phyloP scores from a whole-genome alignment of 2,888 invertebrate genomes.

The Idaea biselata region DNA sequence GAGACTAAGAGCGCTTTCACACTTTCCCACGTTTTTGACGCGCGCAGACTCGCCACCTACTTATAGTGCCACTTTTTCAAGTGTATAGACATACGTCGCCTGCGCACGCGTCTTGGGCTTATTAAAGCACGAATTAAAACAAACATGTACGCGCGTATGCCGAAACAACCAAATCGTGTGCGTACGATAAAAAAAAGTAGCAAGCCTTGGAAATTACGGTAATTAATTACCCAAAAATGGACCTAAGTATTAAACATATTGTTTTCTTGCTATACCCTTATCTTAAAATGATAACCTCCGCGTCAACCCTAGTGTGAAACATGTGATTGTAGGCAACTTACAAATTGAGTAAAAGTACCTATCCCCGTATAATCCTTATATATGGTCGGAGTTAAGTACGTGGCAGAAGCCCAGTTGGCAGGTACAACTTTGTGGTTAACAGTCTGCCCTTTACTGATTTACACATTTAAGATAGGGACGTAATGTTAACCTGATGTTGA shows the following conservation, averaged over 20 bases:
- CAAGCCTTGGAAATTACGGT: too few relatives aligned
- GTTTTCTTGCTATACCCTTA: neutral
- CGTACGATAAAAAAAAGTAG: too few relatives aligned
- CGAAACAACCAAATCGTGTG: too few relatives aligned
- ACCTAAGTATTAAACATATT: neutral
- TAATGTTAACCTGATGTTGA: neutral
- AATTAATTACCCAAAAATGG: too few relatives aligned
- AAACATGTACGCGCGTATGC: too few relatives aligned
- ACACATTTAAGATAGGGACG: neutral
- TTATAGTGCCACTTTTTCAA: too few relatives aligned
- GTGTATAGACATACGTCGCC: too few relatives aligned
- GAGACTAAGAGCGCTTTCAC: neutral
- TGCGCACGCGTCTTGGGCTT: too few relatives aligned
- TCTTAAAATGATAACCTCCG: neutral
- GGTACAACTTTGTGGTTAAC: constrained; percentile 2
- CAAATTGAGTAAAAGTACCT: constrained; percentile 17
- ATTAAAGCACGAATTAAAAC: too few relatives aligned
- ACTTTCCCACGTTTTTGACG: neutral
- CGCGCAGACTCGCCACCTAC: too few relatives aligned
- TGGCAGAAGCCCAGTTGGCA: neutral
- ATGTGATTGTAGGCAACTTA: constrained; percentile 8
- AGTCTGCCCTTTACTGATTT: neutral
- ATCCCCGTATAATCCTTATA: constrained; percentile 21
- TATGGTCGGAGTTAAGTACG: constrained; percentile 16
- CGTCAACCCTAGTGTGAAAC: neutral